These are phyloP conservation scores for Calidris pugnax DNA, from an alignment of 2,113 vertebrate genomes.

Conservation along the genomic window DNA sequence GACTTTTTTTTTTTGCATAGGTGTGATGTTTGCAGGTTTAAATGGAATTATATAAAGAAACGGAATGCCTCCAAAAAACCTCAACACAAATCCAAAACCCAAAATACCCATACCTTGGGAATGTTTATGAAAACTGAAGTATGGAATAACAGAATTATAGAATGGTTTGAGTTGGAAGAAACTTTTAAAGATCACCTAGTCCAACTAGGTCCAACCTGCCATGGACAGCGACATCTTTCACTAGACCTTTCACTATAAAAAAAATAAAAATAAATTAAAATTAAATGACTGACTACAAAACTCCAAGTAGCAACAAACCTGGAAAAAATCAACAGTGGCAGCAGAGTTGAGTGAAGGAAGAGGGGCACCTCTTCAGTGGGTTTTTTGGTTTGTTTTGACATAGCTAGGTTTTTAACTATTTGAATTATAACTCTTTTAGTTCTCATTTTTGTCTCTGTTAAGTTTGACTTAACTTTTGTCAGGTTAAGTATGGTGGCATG, in stretches of 20 bases:
- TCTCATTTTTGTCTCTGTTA: background rate
- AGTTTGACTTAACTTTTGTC: too few species aligned
- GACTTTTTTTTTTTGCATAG: background rate
- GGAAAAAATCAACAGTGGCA: background rate
- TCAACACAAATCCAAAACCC: accelerated
- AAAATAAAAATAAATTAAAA: background rate
- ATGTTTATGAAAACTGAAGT: background rate
- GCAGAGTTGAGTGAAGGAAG: background rate
- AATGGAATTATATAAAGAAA: background rate
- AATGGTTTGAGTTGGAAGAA: background rate
- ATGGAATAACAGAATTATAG: background rate
- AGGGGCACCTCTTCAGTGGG: accelerated
- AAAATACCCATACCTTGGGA: background rate
- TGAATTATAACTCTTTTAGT: background rate
- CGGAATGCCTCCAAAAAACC: background rate
- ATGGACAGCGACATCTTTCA: background rate
- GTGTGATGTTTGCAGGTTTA: background rate
- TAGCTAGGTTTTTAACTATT: background rate
- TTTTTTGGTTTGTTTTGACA: background rate
- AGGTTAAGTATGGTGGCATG: accelerated
- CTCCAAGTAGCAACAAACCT: background rate
- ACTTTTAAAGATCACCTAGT: background rate
- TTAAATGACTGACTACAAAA: background rate
- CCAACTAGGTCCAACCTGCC: too few species aligned
- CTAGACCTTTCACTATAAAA: background rate